phyloP scores from a whole-genome alignment of 2,888 invertebrate species.

The Agelastica alni region DNA sequence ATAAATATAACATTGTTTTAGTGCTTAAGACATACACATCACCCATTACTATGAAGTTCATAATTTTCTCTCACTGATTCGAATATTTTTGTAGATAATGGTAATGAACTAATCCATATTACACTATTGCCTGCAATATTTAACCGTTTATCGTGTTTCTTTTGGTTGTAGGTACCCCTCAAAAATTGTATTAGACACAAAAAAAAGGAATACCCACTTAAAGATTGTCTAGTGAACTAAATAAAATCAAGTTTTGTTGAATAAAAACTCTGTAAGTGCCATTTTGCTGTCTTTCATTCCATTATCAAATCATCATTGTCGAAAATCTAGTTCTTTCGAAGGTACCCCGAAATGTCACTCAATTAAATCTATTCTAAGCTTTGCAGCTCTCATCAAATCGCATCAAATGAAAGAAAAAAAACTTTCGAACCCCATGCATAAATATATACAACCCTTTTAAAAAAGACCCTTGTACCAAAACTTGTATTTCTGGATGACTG shows the following conservation, averaged over 20 bases:
- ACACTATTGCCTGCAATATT: no score
- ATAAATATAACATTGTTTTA: no score
- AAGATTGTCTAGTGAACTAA: background rate
- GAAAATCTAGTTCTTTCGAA: conserved; percentile 15
- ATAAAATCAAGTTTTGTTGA: conserved; percentile 19
- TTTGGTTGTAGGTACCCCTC: no score
- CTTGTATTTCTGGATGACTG: conserved; percentile 31
- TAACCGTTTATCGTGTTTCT: no score
- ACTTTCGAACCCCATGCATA: conserved; percentile 21
- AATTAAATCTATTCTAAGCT: conserved; percentile 12
- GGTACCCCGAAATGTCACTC: conserved; percentile 23
- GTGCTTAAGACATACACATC: no score
- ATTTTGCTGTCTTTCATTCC: conserved; percentile 10
- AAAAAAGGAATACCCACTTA: background rate
- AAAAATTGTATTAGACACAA: no score
- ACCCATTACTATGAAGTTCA: no score
- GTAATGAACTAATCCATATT: no score
- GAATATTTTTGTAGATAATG: no score
- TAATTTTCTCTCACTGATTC: no score
- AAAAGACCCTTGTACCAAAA: conserved; percentile 28
- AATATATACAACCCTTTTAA: conserved; percentile 19
- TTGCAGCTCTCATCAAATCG: conserved; percentile 25
- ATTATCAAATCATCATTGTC: conserved; percentile 5
- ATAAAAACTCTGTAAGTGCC: conserved; percentile 3
- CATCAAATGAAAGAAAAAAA: conserved; percentile 16